These are phyloP conservation scores for Synanthedon tipuliformis DNA, from an alignment of 2,888 invertebrate species.

Conservation along the genomic window DNA sequence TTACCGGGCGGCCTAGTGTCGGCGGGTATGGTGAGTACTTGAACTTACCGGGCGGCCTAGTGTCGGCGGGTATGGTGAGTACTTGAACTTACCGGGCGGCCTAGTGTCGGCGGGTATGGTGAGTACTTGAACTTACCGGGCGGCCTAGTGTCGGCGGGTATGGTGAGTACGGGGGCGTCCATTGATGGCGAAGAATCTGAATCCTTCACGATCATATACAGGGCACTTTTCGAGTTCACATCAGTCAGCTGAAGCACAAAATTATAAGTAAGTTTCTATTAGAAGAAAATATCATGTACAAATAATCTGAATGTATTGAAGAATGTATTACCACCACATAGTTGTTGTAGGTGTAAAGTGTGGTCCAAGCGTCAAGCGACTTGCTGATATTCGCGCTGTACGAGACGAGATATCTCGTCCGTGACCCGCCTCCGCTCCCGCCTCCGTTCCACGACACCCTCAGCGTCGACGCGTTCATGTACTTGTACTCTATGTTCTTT, in stretches of 20 bases:
- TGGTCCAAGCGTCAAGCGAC: conserved; percentile 54
- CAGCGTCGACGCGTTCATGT: conserved; percentile 28
- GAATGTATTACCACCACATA: conserved; percentile 30
- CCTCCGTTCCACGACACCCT: conserved; percentile 33
- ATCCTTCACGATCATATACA: conserved; percentile 31
- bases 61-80: too few species aligned
- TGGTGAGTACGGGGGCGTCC: not conserved
- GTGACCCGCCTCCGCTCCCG: conserved; percentile 20
- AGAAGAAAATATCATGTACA: too few species aligned
- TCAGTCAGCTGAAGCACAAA: conserved; percentile 17
- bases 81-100: too few species aligned
- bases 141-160: not conserved
- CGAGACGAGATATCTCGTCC: conserved; percentile 54
- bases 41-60: too few species aligned
- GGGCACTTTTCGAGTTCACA: conserved; percentile 17
- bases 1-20: too few species aligned
- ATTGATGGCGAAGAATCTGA: conserved; percentile 1
- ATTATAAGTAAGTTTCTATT: not conserved
- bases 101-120: too few species aligned
- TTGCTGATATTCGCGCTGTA: conserved; percentile 48
- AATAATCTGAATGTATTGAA: too few species aligned
- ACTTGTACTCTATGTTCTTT: conserved; percentile 30
- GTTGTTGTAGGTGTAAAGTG: conserved; percentile 30
- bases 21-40: too few species aligned
- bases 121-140: too few species aligned